Evolutionary conservation across 1,140 invertebrate species (phyloP).

Genomic region (Bradynema listronoti): DNA sequence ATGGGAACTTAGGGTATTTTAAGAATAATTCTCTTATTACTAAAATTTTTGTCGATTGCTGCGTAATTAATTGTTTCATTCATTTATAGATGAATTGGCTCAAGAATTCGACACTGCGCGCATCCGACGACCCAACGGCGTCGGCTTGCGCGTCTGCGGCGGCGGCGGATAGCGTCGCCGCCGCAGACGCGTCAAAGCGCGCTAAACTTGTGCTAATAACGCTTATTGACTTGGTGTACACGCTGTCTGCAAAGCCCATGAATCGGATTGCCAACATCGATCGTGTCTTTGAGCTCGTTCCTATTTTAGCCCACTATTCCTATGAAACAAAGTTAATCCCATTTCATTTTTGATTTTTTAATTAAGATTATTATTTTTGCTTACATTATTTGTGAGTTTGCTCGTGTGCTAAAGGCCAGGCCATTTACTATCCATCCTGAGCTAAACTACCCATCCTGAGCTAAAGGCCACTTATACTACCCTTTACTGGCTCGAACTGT

Average conservation of each 20-base stretch:
- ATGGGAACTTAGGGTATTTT: too few relatives aligned
- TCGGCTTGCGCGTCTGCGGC: neutral
- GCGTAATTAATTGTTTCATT: too few relatives aligned
- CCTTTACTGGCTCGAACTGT: too few relatives aligned
- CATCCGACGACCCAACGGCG: neutral
- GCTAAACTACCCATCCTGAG: too few relatives aligned
- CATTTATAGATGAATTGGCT: too few relatives aligned
- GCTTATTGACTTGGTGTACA: constrained; percentile 19
- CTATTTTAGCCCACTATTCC: constrained; percentile 37
- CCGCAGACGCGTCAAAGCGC: constrained; percentile 2
- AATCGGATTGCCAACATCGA: neutral
- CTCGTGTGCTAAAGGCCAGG: too few relatives aligned
- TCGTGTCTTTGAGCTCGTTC: constrained; percentile 44
- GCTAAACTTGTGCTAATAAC: constrained; percentile 25
- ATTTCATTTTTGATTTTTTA: constrained; percentile 60
- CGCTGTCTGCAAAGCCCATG: constrained; percentile 5
- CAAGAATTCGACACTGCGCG: too few relatives aligned
- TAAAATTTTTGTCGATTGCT: too few relatives aligned
- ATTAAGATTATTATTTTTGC: constrained; percentile 60
- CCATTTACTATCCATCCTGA: too few relatives aligned
- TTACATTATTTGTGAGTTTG: too few relatives aligned
- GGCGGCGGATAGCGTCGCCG: neutral
- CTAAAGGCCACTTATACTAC: too few relatives aligned
- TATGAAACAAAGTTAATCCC: constrained; percentile 45
- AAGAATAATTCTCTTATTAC: too few relatives aligned